Conservation (phyloP, 2,113 vertebrate genomes). For the Chlorocebus sabaeus region DNA sequence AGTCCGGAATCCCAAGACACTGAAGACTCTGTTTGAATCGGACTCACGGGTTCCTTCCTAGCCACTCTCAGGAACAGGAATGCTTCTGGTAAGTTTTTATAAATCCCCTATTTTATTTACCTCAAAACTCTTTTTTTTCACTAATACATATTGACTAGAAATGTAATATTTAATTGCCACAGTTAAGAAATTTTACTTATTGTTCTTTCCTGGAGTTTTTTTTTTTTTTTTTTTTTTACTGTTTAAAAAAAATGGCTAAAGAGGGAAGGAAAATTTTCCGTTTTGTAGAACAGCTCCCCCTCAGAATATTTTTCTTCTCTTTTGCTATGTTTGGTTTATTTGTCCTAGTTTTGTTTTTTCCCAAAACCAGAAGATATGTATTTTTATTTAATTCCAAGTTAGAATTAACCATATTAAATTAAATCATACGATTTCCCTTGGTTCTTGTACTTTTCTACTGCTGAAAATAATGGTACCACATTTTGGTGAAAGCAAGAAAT, state of each 20-base stretch:
- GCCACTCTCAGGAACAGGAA: constrained; percentile 30
- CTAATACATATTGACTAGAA: neutral
- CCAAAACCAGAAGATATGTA: neutral
- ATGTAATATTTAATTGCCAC: neutral
- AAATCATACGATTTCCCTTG: neutral
- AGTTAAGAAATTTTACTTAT: neutral
- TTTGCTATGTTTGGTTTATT: neutral
- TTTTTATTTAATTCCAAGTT: neutral
- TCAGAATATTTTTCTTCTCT: neutral
- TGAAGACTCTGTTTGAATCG: constrained; percentile 34
- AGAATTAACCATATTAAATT: constrained; percentile 30
- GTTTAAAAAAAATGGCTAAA: neutral
- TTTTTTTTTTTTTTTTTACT: neutral
- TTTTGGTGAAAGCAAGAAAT: constrained; percentile 12
- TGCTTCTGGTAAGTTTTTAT: constrained; percentile 70
- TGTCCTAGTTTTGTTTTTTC: neutral
- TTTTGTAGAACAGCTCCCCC: neutral
- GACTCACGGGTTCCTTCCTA: neutral
- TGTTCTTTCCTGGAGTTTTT: neutral
- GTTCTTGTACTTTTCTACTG: neutral
- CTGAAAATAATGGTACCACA: neutral
- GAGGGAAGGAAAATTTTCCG: neutral
- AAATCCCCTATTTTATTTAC: neutral
- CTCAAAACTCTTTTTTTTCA: neutral
- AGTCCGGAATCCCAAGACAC: neutral